Evolutionary conservation across 2,888 invertebrate genomes (phyloP).

Genomic region (Taenaris catops): DNA sequence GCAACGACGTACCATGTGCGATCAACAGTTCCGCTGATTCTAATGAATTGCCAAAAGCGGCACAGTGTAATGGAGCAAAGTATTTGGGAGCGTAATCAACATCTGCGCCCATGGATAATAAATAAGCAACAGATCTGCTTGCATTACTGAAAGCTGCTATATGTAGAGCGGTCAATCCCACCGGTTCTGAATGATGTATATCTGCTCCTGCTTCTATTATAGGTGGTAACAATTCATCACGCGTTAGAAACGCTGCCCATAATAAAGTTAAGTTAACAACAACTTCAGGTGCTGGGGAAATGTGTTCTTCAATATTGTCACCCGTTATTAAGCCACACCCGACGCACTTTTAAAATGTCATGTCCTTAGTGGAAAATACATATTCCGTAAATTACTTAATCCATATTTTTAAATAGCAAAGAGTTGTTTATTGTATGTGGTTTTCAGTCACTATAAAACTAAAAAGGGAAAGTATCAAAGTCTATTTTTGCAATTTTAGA

Average conservation of each 20-base stretch:
- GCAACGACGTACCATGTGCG: slow-evolving; percentile 83
- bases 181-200: slow-evolving; percentile 84
- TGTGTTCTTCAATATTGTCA: slow-evolving; percentile 79
- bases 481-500: no score
- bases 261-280: slow-evolving; percentile 86
- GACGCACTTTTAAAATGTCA: no score
- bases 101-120: slow-evolving; percentile 84
- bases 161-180: slow-evolving; percentile 87
- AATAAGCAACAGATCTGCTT: slow-evolving; percentile 82
- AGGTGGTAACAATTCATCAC: slow-evolving; percentile 85
- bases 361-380: no score
- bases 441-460: no score
- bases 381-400: no score
- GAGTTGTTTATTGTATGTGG: no score
- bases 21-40: slow-evolving; percentile 89
- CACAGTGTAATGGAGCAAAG: slow-evolving; percentile 92
- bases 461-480: no score
- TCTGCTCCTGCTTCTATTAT: slow-evolving; percentile 84
- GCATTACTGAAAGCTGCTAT: slow-evolving; percentile 89
- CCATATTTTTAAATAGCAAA: no score
- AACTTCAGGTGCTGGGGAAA: slow-evolving; percentile 81
- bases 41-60: slow-evolving; percentile 92
- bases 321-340: slow-evolving; percentile 82
- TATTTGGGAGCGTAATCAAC: slow-evolving; percentile 84
- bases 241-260: slow-evolving; percentile 86